A percentile compares a stretch with the other conserved stretches of the same genome.
phyloP scores from a whole-genome alignment of 2,113 vertebrate species.

The Beaufortia kweichowensis region DNA sequence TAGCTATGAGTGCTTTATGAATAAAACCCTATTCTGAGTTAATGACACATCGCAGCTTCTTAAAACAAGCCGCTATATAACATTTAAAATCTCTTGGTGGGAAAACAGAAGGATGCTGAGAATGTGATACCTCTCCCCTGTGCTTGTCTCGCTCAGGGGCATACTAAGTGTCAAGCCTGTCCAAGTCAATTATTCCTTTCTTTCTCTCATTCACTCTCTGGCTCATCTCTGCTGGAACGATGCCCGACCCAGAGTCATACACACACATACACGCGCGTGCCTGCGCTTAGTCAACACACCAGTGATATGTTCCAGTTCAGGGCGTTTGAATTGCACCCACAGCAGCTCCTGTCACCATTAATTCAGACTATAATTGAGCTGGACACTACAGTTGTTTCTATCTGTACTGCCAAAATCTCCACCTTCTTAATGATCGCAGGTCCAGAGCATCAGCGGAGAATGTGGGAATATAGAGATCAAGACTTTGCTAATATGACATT shows the following conservation, averaged over 20 bases:
- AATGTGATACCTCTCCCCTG: conserved; percentile 25
- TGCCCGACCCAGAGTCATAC: conserved; percentile 32
- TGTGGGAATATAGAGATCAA: not conserved
- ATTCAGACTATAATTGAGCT: conserved; percentile 34
- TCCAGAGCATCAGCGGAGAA: not conserved
- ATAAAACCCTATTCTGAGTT: not conserved
- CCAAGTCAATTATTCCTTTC: conserved; percentile 51
- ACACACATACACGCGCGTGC: conserved; percentile 26
- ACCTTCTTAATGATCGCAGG: not conserved
- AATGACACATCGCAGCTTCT: conserved; percentile 1
- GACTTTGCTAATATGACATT: not conserved
- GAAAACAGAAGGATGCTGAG: not conserved
- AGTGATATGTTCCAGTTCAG: conserved; percentile 26
- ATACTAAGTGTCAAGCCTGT: conserved; percentile 44
- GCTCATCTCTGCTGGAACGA: not conserved
- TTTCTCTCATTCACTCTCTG: conserved; percentile 10
- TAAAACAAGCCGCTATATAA: conserved; percentile 11
- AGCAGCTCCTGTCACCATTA: conserved; percentile 38
- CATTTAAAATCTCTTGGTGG: conserved; percentile 2
- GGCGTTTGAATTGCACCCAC: conserved; percentile 31
- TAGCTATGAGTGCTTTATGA: not conserved
- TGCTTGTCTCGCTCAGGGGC: conserved; percentile 32
- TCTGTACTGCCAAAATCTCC: not conserved
- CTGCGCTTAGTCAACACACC: conserved; percentile 2
- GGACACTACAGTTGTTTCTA: conserved; percentile 15